Percentiles rank a stretch among this genome's conserved stretches.
phyloP scores from a whole-genome alignment of 2,797 vertebrate genomes.

The Parauchenoglanis ngamensis region DNA sequence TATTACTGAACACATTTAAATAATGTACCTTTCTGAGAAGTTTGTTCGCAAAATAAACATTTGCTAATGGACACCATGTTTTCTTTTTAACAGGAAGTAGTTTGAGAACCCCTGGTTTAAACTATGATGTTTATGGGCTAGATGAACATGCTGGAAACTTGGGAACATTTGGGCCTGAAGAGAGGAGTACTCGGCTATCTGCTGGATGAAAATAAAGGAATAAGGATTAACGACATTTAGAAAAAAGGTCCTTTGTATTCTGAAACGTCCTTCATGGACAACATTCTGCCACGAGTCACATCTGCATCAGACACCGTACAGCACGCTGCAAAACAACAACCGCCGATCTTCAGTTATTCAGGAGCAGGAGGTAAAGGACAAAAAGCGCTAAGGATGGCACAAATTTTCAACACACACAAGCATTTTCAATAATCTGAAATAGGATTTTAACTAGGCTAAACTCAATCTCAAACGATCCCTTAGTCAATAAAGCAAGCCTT shows the following conservation, averaged over 20 bases:
- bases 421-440: conserved; percentile 19
- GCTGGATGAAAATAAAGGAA: neutral
- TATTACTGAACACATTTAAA: neutral
- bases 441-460: conserved; percentile 43
- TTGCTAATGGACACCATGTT: neutral
- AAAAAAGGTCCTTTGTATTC: conserved; percentile 42
- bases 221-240: neutral
- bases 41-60: neutral
- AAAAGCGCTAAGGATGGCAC: conserved; percentile 21
- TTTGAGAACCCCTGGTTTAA: neutral
- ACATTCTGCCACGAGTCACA: conserved; percentile 51
- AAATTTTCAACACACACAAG: conserved; percentile 14
- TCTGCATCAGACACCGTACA: conserved; percentile 62
- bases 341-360: neutral
- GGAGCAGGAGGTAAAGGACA: conserved; percentile 3
- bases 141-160: too few relatives aligned
- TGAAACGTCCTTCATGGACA: conserved; percentile 63
- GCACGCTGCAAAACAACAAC: conserved; percentile 54
- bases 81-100: neutral
- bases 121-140: neutral
- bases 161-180: neutral
- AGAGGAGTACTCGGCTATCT: neutral
- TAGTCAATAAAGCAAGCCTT: conserved; percentile 69
- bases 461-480: conserved; percentile 59
- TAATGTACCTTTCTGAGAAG: neutral